Conservation (phyloP, 2,888 invertebrate genomes). For the Junonia oenone region DNA sequence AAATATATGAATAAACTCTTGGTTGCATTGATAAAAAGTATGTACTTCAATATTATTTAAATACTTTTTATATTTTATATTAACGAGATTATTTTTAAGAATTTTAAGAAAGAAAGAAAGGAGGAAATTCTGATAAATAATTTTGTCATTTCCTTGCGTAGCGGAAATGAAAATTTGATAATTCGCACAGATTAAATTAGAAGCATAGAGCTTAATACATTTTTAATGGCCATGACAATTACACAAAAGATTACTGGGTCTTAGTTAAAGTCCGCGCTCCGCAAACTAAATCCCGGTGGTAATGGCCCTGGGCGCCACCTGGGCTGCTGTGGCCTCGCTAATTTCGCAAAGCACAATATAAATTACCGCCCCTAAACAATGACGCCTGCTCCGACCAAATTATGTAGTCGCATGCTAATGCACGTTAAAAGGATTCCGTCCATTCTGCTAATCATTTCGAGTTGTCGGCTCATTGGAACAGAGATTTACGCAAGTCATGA, state of each 20-base stretch:
- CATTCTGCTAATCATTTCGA: conserved; percentile 44
- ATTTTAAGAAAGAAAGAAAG: too few relatives aligned
- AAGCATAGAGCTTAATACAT: conserved; percentile 44
- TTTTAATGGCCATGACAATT: conserved; percentile 63
- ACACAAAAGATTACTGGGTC: conserved; percentile 55
- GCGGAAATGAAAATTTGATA: conserved; percentile 1
- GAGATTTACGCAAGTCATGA: conserved; percentile 2
- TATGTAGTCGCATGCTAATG: conserved; percentile 44
- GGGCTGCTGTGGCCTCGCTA: conserved; percentile 52
- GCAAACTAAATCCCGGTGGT: conserved; percentile 56
- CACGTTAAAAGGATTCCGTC: conserved; percentile 51
- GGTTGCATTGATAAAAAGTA: too few relatives aligned
- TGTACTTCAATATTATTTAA: too few relatives aligned
- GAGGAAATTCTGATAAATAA: neutral
- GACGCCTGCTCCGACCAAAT: conserved; percentile 46
- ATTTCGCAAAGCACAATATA: conserved; percentile 68
- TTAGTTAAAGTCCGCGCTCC: conserved; percentile 45
- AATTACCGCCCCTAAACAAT: conserved; percentile 68
- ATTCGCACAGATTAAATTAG: conserved; percentile 28
- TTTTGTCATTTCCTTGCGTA: neutral
- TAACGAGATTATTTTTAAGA: too few relatives aligned
- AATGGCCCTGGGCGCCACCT: conserved; percentile 62
- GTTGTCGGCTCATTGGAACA: conserved; percentile 11
- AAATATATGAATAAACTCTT: too few relatives aligned
- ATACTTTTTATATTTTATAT: too few relatives aligned